Base-by-base conservation (phyloP, 2,797 vertebrate genomes). In the Tangara arthus region DNA sequence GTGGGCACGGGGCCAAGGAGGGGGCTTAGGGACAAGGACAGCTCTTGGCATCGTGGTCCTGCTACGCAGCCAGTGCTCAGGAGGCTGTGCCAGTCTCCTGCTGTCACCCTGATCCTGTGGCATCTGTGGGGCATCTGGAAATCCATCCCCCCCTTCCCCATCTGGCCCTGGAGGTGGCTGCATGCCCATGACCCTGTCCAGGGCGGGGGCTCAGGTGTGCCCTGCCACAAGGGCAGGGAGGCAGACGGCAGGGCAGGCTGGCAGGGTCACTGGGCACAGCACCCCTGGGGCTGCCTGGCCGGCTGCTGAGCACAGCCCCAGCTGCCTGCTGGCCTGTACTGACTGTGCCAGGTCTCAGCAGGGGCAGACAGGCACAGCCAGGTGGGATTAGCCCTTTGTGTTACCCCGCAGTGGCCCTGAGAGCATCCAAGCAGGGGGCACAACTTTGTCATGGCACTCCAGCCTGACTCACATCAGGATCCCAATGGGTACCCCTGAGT, bases 101-200 rank as follows among this genome's bases (percentile, higher is more conserved):
- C 78, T 88, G 90, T 39, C 30, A 55, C 39, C 21, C 35, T 1
- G 2, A 70, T 49, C 72, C 80, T 8, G 3, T 70, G 86, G 89
- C 91, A 92, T 91, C 90, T 94, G 88, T 8, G 12, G 34, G 27
- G 63, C 79, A 91, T 30, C 60, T 73, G 71, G 66, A 93, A 94
- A 56, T 27, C 28, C 7, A 37, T 4, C 6, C 6, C 6, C 1
- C 3, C 24, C 27, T 39, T 80, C 55, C 17, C 66, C 94, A 85
- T 84, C 76, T 92, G 94, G 47, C 30, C 56, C 24, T 46, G 22
- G 8, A 9, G 47, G 79, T 89, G 85, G 94, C 93, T 88, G 56
- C 0, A 0, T 69, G 94, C 94, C 90, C 13, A 0, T 55, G 76
- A 77, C 60, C 72, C 34, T 5, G 13, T n/a, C 47, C n/a, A 0